Evolutionary conservation across 1,140 invertebrate genomes (phyloP), one percentile per base, ranked within the genome.

Genomic region (Charaxes varanes): DNA sequence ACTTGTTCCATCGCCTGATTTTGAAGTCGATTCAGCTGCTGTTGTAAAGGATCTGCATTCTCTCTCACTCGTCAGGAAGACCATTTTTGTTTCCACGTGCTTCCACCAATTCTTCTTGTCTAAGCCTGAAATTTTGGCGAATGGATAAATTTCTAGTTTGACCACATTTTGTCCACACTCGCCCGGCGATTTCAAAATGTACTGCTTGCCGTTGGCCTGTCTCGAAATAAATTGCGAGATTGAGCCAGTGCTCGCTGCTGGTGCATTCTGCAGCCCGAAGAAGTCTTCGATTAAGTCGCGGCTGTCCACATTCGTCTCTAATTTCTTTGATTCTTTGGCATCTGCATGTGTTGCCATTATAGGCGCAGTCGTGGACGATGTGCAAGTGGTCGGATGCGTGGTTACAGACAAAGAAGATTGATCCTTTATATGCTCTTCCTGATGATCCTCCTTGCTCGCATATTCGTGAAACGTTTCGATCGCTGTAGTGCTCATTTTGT

Each of bases 141-240:
- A 44, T 28, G 41, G 41, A 44, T 44, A 44, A 21, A 8, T 21
- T 18, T 44, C 41, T 10, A 44, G 33, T 44, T 44, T 44, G 19
- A 44, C 16, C 4, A 35, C 41, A 44, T 28, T 44, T 35, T 21
- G 23, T 26, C 32, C 41, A 35, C 12, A 41, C 23, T 41, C 38
- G 21, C 38, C 17, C 38, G 19, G 38, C 38, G 23, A 40, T 40
- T 40, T 46, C 28, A 46, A 46, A 40, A 27, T 40, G 36, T 46
- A 38, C 30, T 46, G 27, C 27, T 22, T 33, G 4, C 30, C 15
- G 30, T 46, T 46, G 28, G 30, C 30, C 44, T 38, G 30, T 47
- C 8, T 47, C 44, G 22, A 47, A 30, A 47, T 47, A 47, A 10
- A 47, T 30, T 47, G 44, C 36, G 44, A 40, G 30, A 47, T 34